Evolutionary conservation across 2,113 vertebrate species (phyloP), one percentile per base, ranked within the genome.

Genomic region (Ancistrus triradiatus): DNA sequence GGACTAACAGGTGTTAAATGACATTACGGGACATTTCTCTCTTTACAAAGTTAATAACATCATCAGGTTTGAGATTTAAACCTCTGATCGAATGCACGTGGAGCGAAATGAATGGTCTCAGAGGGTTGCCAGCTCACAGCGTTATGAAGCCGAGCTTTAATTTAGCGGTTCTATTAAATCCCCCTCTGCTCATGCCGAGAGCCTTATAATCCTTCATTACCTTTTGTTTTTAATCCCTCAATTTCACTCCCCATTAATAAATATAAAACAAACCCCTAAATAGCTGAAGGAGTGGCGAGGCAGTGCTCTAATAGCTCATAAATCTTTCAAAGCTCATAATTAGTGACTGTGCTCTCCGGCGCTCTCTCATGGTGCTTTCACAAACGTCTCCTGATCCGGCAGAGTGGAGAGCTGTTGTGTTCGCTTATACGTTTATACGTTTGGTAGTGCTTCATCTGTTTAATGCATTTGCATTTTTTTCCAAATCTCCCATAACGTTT

Each of bases 301-400:
- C 78, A 55, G 58, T 76, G 75, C 72, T 62, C 57, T 84, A 80
- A 83, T 79, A 70, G 78, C 79, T 80, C 58, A 68, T 85, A 77
- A 82, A 85, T 84, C 78, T 83, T 79, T 79, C 61, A 72, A 69
- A 64, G 73, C 74, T 80, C 21, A 46, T 84, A 86, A 84, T 87
- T 81, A 83, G 77, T 64, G 73, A 57, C 50, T 74, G 37, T 19
- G 51, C 40, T 60, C 31, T 51, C 59, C 74, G 63, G 70, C 78
- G 73, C 13, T 35, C 50, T 9, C 25, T 51, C 11, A 10, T n/a
- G 42, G 24, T 13, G 15, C 57, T 46, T 9, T 49, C 35, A 17
- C 22, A 22, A 33, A 13, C 2, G 28, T 10, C 43, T 49, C 14
- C 51, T 28, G 28, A 58, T 61, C 7, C 44, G 59, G 19, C 35